phyloP scores from a whole-genome alignment of 1,140 invertebrate species.

The Trypoxylus dichotomus region DNA sequence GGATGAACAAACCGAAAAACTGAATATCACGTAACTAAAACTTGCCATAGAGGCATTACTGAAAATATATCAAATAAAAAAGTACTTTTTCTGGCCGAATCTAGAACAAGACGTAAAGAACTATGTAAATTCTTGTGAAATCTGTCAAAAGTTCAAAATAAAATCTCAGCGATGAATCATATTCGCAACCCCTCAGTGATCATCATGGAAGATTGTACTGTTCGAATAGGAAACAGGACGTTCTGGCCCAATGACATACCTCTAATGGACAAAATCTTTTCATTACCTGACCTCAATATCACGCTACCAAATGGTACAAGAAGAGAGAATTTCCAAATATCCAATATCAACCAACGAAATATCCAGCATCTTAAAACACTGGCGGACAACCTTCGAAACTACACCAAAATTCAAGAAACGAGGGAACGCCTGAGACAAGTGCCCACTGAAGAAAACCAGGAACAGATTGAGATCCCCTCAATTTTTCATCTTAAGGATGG shows the following conservation, averaged over 20 bases:
- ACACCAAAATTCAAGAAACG: no score
- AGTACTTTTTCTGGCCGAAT: constrained; percentile 51
- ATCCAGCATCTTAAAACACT: no score
- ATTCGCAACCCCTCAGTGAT: background rate
- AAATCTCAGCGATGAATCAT: background rate
- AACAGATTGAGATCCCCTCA: no score
- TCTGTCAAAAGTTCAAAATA: constrained; percentile 41
- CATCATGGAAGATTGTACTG: background rate
- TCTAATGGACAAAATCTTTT: no score
- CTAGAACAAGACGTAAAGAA: constrained; percentile 43
- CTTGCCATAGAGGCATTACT: constrained; percentile 48
- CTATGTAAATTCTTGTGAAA: constrained; percentile 42
- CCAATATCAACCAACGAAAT: no score
- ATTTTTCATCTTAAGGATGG: no score
- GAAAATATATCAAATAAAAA: constrained; percentile 45
- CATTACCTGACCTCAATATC: no score
- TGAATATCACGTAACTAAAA: constrained; percentile 45
- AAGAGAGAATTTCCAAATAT: no score
- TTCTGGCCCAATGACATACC: background rate
- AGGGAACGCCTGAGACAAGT: no score
- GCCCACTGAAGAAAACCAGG: no score
- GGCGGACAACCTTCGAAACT: no score
- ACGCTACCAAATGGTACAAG: no score
- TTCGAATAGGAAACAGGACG: background rate
- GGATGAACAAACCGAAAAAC: background rate